Base-by-base conservation (phyloP, 2,113 vertebrate species). In the Prionailurus viverrinus region DNA sequence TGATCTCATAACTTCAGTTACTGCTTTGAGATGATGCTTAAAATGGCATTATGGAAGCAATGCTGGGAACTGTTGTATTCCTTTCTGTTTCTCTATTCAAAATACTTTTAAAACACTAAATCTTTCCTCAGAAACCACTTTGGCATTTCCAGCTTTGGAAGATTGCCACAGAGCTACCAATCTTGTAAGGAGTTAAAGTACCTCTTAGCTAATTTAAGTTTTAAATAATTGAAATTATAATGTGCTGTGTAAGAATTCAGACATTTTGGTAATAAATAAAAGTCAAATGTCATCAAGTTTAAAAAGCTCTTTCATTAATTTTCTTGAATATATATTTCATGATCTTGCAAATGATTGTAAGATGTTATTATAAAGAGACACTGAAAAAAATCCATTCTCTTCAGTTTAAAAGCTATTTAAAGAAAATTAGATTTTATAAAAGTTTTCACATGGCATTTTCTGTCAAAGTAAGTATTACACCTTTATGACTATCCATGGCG, bases 1-100 rank as follows among this genome's bases (percentile, higher is more conserved):
- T 97, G 98, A 96, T 82, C 90, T 96, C 91, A 79, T 97, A 97
- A 96, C 94, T 97, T 95, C 97, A 66, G 0, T 78, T 95, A 96
- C 93, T 95, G 96, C 95, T 98, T 96, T 97, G 18, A 98, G 96
- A 92, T 93, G 96, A 98, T 83, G 79, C 5, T 85, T 94, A 51
- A 95, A 97, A 97, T 53, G 91, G 93, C 0, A 0, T 90, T 91
- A 91, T 74, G 96, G 96, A 97, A 98, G 95, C 91, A 97, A 95
- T 95, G 89, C 97, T 97, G 93, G 97, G 93, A 95, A 98, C 95
- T 94, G 86, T 69, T 97, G 86, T 94, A 97, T 79, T 96, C 71
- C 93, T 97, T 91, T 96, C 96, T 97, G 92, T 81, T 89, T 97
- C 94, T 97, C 86, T 94, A 86, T 98, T 98, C 97, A 96, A 97